Evolutionary conservation across 2,888 invertebrate genomes (phyloP), one percentile per base, ranked within the genome.

Genomic region (Hesperia comma): DNA sequence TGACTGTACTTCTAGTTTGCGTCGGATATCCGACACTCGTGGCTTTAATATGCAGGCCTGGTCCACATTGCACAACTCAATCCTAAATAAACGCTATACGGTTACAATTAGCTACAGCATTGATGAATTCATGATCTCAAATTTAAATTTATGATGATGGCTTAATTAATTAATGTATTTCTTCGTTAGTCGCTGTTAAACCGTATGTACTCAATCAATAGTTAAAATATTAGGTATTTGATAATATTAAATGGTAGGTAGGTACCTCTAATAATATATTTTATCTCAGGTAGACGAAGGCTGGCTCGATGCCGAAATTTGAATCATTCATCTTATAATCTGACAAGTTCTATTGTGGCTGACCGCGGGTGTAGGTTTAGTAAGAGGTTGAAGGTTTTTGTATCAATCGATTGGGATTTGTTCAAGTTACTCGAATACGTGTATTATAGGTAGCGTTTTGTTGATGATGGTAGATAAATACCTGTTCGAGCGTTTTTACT

Each of bases 251-350:
- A 37, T 33, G 26, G 66, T 26, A 26, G 26, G 66, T 26, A 26
- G 26, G 26, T 67, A 46, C 53, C 37, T 60, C 19, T 61, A 76
- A 79, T 79, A 78, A 77, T 72, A 70, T 69, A 75, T 79, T 79
- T 80, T 79, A 84, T 82, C 82, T 79, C 85, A 86, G 87, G 86
- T 89, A 86, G 84, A 77, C 74, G 74, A 71, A 74, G 74, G 72
- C 70, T 72, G 73, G 83, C 81, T 79, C 81, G 84, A 85, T 81
- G 82, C 81, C 84, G 75, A 88, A 86, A 84, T 86, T 82, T 78
- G 82, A 86, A 88, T 86, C 90, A 93, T 93, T 92, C 88, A 89
- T 93, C 91, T 92, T 91, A 82, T 87, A 88, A 90, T 90, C 91
- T 88, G 93, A 92, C 92, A 82, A 79, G 79, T 83, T 84, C 90